Percentiles rank a stretch among this genome's conserved stretches.
phyloP scores from a whole-genome alignment of 2,113 vertebrate genomes.

The Narcine bancroftii region DNA sequence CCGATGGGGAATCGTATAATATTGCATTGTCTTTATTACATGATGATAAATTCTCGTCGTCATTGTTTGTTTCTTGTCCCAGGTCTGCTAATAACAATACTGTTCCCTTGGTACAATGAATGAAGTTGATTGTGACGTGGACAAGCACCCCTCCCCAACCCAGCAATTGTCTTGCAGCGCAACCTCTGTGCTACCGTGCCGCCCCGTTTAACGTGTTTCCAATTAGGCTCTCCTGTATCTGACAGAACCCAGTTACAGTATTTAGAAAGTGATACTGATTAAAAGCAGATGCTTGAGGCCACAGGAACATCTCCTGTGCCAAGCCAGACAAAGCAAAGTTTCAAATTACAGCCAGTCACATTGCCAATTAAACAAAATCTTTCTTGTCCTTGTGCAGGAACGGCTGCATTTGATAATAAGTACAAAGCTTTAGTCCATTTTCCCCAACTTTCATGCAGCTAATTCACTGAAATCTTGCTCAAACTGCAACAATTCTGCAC shows the following conservation, averaged over 20 bases:
- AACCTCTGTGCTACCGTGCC: neutral
- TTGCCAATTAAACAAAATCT: neutral
- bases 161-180: neutral
- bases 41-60: too few species aligned
- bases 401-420: neutral
- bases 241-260: neutral
- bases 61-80: too few species aligned
- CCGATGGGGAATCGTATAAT: too few species aligned
- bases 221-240: neutral
- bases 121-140: neutral
- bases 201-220: neutral
- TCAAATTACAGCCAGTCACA: neutral
- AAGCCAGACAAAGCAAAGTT: slow-evolving; percentile 14
- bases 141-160: neutral
- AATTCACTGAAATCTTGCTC: too few species aligned
- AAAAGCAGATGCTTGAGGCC: neutral
- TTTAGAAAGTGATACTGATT: neutral
- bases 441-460: neutral
- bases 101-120: neutral
- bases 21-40: too few species aligned
- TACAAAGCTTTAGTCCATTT: neutral
- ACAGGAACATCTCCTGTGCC: neutral
- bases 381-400: neutral
- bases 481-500: too few species aligned
- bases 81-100: too few species aligned